A percentile compares a stretch with the other conserved stretches of the same genome.
Conservation (phyloP, 2,113 vertebrate genomes). For the Pygathrix nemaeus region DNA sequence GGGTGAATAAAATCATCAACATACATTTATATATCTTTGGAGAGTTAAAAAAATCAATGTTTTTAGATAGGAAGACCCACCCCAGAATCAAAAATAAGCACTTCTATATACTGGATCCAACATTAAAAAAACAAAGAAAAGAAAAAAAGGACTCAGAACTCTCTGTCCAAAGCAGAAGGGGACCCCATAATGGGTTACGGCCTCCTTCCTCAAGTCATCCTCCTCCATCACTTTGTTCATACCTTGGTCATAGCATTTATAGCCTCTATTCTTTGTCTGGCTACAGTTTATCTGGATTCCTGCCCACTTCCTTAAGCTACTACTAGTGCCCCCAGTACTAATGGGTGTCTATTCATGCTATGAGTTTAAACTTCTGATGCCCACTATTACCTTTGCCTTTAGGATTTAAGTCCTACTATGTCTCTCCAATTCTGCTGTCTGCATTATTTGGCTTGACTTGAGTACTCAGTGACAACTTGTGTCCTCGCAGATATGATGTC, state of each 20-base stretch:
- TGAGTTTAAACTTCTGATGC: neutral
- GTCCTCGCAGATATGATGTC: neutral
- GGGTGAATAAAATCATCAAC: neutral
- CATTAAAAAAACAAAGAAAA: neutral
- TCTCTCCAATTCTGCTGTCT: neutral
- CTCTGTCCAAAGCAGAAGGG: neutral
- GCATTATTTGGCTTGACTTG: neutral
- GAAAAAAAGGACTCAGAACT: neutral
- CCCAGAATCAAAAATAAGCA: neutral
- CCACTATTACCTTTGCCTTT: neutral
- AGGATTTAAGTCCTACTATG: neutral
- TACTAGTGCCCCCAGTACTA: neutral
- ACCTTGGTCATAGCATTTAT: neutral
- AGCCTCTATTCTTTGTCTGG: neutral
- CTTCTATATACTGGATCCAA: neutral
- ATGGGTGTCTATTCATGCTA: neutral
- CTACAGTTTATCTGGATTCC: neutral
- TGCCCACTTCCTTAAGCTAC: neutral
- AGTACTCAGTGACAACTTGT: neutral
- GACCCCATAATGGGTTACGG: rapidly evolving
- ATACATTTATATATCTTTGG: neutral
- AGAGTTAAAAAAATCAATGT: neutral
- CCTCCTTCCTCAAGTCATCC: neutral
- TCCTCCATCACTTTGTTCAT: neutral
- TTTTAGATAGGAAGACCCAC: neutral